These are phyloP conservation scores for Odobenus rosmarus DNA, from an alignment of 2,113 vertebrate genomes.

Conservation along the genomic window DNA sequence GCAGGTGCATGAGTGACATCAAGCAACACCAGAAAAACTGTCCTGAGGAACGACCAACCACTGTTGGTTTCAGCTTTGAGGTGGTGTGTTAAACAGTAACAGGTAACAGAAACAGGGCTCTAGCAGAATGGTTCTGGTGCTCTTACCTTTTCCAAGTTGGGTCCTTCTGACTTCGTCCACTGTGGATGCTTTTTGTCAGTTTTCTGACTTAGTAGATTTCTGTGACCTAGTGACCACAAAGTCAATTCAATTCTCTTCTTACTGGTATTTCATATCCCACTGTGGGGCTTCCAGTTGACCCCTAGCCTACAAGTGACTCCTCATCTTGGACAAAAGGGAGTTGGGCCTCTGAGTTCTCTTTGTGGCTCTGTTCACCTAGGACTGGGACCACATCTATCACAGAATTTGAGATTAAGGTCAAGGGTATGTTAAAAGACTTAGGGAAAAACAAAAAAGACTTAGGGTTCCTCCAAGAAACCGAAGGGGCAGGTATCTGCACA, in stretches of 20 bases:
- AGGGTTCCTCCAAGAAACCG: conserved; percentile 15
- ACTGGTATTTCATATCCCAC: neutral
- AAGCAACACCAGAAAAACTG: neutral
- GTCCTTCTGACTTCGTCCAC: neutral
- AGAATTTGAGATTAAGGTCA: conserved; percentile 22
- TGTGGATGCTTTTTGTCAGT: neutral
- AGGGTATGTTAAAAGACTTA: neutral
- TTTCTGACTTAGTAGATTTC: neutral
- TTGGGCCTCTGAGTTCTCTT: neutral
- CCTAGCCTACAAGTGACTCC: neutral
- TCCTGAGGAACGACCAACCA: neutral
- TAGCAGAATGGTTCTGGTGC: neutral
- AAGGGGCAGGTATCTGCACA: neutral
- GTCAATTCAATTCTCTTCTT: neutral
- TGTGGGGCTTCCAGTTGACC: neutral
- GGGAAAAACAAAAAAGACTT: neutral
- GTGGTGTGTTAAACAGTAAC: neutral
- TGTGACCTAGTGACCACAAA: conserved; percentile 53
- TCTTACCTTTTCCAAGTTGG: neutral
- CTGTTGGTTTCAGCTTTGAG: neutral
- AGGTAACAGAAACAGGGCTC: neutral
- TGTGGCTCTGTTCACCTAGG: neutral
- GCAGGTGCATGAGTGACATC: neutral
- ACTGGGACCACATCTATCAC: neutral
- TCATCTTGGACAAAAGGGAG: neutral